These are phyloP conservation scores for Drosophila bipectinata DNA, from an alignment of 1,140 invertebrate genomes.

Conservation along the genomic window DNA sequence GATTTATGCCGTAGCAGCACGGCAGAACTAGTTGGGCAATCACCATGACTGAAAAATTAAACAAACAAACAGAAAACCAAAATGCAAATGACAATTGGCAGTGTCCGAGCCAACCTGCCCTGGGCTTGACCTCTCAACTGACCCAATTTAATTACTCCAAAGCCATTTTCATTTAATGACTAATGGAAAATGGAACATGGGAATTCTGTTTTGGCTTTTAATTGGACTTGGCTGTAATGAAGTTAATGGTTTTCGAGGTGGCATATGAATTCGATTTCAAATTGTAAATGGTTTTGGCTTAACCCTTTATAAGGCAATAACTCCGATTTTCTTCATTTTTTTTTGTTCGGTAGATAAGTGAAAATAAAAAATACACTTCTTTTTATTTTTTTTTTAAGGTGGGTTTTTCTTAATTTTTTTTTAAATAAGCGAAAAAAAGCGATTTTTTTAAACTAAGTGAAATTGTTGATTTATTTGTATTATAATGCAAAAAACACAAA, in stretches of 20 bases:
- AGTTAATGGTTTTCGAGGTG: slow-evolving; percentile 43
- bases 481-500: too few species aligned
- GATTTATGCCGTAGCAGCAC: slow-evolving; percentile 63
- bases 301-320: too few species aligned
- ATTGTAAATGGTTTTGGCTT: slow-evolving; percentile 20
- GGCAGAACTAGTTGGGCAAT: slow-evolving; percentile 36
- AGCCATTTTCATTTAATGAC: slow-evolving; percentile 52
- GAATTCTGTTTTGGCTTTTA: slow-evolving; percentile 44
- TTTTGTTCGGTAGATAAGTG: too few species aligned
- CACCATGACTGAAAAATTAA: slow-evolving; percentile 16
- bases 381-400: too few species aligned
- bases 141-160: slow-evolving; percentile 50
- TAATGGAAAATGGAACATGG: slow-evolving; percentile 77
- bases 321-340: too few species aligned
- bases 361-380: too few species aligned
- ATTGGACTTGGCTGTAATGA: slow-evolving; percentile 34
- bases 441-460: too few species aligned
- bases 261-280: slow-evolving; percentile 8
- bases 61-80: slow-evolving; percentile 10
- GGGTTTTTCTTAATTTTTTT: too few species aligned
- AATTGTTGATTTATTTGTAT: too few species aligned
- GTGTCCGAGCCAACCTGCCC: slow-evolving; percentile 7
- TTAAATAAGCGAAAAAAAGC: too few species aligned
- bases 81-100: slow-evolving; percentile 55
- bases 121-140: slow-evolving; percentile 53